Evolutionary conservation across 2,113 vertebrate species (phyloP), one percentile per base, ranked within the genome.

Genomic region (Oncorhynchus clarkii): DNA sequence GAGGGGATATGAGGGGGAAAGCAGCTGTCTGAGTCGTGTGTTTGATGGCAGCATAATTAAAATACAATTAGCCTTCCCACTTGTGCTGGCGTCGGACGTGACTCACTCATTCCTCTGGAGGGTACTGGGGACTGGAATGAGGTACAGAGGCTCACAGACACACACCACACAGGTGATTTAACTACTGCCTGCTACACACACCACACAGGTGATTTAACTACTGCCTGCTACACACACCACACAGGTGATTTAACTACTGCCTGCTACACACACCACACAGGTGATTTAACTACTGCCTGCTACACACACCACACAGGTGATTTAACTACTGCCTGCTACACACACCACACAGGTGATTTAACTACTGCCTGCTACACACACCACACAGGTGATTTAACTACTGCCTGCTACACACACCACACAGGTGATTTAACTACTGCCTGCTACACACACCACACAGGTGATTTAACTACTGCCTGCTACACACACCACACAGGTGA

Each of bases 1-100:
- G 26, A 14, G 49, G 51, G 51, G 51, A 54, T 54, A 54, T 18
- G n/a, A 64, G 12, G 60, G 60, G 60, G 60, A 29, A 39, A 34
- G 67, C 31, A 68, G 67, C 67, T 68, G 31, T 68, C 67, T 31
- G 5, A 68, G 67, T 20, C 31, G 18, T 68, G 67, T 68, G 18
- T 68, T 76, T 76, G 75, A 76, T 69, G 66, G 51, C 67, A 69
- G 66, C 60, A 34, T 74, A 60, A 79, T 79, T 79, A 79, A 74
- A 74, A 65, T 65, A 74, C 72, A 74, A 79, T 79, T 74, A 79
- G 67, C 67, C 51, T 70, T 79, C 67, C 73, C 77, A 74, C 77
- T 27, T 66, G 39, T 73, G 72, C 67, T 24, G 49, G 69, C 24
- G 59, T 27, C n/a, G 45, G 72, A 69, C 34, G 26, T 31, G 67